Evolutionary conservation across 2,888 invertebrate species (phyloP), one percentile per base, ranked within the genome.

Genomic region (Melipona beecheii): DNA sequence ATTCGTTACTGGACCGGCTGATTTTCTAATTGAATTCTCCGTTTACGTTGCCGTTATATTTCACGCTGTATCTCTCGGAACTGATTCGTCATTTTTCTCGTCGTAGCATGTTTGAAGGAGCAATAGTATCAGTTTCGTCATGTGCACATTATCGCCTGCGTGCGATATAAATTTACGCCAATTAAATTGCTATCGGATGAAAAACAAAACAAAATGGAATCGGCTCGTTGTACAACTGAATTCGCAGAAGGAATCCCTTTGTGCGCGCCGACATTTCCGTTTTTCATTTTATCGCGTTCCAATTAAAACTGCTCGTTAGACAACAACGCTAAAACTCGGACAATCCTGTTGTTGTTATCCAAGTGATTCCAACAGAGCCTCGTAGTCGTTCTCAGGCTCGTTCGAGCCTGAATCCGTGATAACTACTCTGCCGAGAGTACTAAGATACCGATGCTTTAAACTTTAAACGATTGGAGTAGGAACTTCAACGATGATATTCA

Each of bases 1-100:
- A 71, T 69, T 83, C 70, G 83, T 83, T 84, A 83, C 66, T 70
- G 74, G 49, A 9, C 24, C 58, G n/a, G n/a, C 54, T 77, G 72
- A 83, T 83, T 69, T 78, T 65, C 69, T 78, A 83, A 83, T 56
- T 68, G 73, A 24, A 77, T 78, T 74, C 66, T 54, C 17, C 24
- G 50, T 81, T 81, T 69, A 56, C 49, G 31, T 78, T 56, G 50
- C 21, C 5, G 15, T n/a, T 15, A 56, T 71, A n/a, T 58, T 49
- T 6, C 5, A 24, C 43, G 11, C 43, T 5, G 6, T 17, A 36
- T 49, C 70, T 65, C 56, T 50, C 27, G 2, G 24, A 19, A 27
- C 36, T 78, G 17, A 13, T 43, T 27, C 24, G n/a, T n/a, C 27
- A n/a, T 15, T 19, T 2, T 17, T 50, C 36, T 70, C 43, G 6